Conservation (phyloP, 2,113 vertebrate genomes). For the Hippocampus barbouri region DNA sequence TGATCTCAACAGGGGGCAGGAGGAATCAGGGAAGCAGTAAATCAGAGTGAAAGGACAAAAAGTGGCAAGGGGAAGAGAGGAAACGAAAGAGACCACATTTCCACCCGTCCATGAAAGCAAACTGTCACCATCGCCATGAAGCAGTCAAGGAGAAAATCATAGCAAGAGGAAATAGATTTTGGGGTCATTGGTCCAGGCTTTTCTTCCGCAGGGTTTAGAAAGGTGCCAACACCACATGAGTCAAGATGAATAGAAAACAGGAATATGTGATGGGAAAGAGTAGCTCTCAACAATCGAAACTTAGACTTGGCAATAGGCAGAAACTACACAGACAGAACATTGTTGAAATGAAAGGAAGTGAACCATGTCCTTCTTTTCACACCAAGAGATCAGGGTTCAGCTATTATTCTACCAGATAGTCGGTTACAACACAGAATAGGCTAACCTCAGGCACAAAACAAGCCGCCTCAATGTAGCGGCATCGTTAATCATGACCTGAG, state of each 20-base stretch:
- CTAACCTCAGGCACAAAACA: slow-evolving; percentile 22
- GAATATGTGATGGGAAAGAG: slow-evolving; percentile 10
- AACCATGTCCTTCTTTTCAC: slow-evolving; percentile 32
- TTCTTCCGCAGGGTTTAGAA: slow-evolving; percentile 19
- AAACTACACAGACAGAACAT: not conserved
- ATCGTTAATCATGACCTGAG: slow-evolving; percentile 50
- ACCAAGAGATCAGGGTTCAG: slow-evolving; percentile 12
- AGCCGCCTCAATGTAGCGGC: slow-evolving; percentile 28
- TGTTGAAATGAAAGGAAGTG: slow-evolving; percentile 16
- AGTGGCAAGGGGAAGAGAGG: slow-evolving; percentile 31
- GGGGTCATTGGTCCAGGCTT: slow-evolving; percentile 58
- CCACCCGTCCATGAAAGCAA: slow-evolving; percentile 63
- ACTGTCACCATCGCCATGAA: slow-evolving; percentile 45
- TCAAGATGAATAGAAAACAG: slow-evolving; percentile 17
- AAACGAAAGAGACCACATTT: slow-evolving; percentile 49
- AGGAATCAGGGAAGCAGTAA: slow-evolving; percentile 22
- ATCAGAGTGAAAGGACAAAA: slow-evolving; percentile 23
- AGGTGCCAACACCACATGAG: not conserved
- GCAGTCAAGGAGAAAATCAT: slow-evolving; percentile 72
- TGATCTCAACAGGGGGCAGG: slow-evolving; percentile 39
- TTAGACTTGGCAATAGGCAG: not conserved
- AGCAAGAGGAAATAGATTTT: slow-evolving; percentile 72
- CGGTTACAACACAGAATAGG: slow-evolving; percentile 17
- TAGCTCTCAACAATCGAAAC: not conserved
- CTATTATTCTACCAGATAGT: slow-evolving; percentile 35